Base-by-base conservation (phyloP, 2,888 invertebrate genomes). In the Scaptomyza parva region DNA sequence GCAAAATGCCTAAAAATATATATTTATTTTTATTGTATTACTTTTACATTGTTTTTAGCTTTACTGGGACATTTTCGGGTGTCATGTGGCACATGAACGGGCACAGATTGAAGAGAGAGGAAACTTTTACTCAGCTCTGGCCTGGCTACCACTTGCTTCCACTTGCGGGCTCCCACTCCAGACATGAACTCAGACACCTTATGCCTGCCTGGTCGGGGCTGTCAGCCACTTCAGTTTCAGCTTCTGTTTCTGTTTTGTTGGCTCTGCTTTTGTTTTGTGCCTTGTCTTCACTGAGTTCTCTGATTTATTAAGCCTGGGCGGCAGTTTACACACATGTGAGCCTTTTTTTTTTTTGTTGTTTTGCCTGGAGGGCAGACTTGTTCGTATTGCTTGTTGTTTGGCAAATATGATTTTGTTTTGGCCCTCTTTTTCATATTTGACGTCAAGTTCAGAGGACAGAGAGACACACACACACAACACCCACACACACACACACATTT, bases 321-420 rank as follows among this genome's bases (percentile, higher is more conserved):
- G 18, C 20, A 35, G 35, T 17, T 14, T 48, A 14, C 14, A 22
- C 48, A 48, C 35, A 48, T 48, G 35, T 35, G 35, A 48, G 48
- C 22, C 14, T 48, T 35, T 22, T 48, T 35, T 48, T 48, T 22
- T 22, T 20, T 48, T 47, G 30, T 48, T 59, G 35, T 18, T 30
- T 35, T 30, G 63, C 43, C 54, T 39, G 12, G 11, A 64, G 62
- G 62, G 62, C 44, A 30, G 44, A 4, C 26, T 39, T n/a, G 18
- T 8, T 39, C 20, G 28, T 28, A 9, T 14, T 61, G 64, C 47
- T 65, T 59, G 58, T 65, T 78, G 71, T 71, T 80, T 80, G 76
- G 68, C 69, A 78, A 78, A 78, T 80, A 80, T 80, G 78, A 66
- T 78, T 71, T 75, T 53, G 63, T 78, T 71, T 75, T 53, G 63